Evolutionary conservation across 2,113 vertebrate genomes (phyloP).

Genomic region (Sinocyclocheilus anophthalmus): DNA sequence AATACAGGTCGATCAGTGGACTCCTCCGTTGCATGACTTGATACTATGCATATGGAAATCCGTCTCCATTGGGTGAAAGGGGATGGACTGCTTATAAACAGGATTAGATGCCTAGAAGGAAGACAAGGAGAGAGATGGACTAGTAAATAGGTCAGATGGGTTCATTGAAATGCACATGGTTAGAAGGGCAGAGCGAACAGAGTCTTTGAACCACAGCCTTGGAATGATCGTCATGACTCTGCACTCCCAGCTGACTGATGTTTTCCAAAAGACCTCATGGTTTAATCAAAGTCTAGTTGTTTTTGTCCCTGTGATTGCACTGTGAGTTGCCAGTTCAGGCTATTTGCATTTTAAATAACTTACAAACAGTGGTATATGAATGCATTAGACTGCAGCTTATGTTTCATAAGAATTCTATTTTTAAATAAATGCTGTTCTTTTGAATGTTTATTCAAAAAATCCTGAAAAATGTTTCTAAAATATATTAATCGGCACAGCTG

Average conservation of each 20-base stretch:
- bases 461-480: too few relatives aligned
- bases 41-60: conserved; percentile 83
- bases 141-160: conserved; percentile 47
- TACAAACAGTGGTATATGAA: background rate
- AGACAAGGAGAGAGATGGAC: conserved; percentile 33
- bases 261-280: conserved; percentile 34
- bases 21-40: conserved; percentile 88
- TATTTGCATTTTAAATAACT: conserved; percentile 23
- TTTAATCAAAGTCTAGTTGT: conserved; percentile 44
- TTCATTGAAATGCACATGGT: conserved; percentile 52
- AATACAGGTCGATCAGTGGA: conserved; percentile 80
- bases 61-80: conserved; percentile 83
- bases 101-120: conserved; percentile 88
- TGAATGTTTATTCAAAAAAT: too few relatives aligned
- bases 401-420: too few relatives aligned
- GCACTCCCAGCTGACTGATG: background rate
- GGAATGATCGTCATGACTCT: conserved; percentile 24
- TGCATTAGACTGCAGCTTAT: background rate
- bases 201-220: conserved; percentile 41
- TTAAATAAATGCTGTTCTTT: too few relatives aligned
- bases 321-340: background rate
- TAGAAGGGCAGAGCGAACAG: conserved; percentile 15
- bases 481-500: too few relatives aligned
- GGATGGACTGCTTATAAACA: conserved; percentile 90
- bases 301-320: conserved; percentile 28